Base-by-base conservation (phyloP, 2,797 vertebrate species). In the Gallinago solitaria region DNA sequence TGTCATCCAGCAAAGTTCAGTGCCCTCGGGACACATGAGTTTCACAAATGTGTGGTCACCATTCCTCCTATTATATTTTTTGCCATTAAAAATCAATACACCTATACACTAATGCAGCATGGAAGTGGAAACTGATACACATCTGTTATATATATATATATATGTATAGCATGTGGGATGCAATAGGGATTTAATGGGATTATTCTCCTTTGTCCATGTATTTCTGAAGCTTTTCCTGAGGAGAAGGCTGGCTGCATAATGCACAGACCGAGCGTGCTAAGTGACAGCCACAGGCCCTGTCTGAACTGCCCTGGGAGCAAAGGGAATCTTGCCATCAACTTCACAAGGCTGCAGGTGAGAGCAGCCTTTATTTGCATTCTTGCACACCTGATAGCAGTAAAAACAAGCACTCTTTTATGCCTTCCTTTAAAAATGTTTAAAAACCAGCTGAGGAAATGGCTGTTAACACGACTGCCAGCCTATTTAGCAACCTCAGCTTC, bases 381-480 rank as follows among this genome's bases (percentile, higher is more conserved):
- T 87, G 76, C 75, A 95, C 87, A 94, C 76, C 90, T 92, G 81
- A 91, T 87, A 68, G 82, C 82, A 93, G 81, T 94, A 91, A 96
- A 94, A 95, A 94, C 51, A 94, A 96, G 75, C 15, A 74, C 20
- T 15, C 80, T 90, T 93, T 92, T 41, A 85, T 87, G 48, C 18
- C 41, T 80, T 74, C 56, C 74, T 87, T 91, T 90, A 68, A 89
- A 93, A 77, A 73, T 83, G 30, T 79, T 86, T 81, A 71, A 88
- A 94, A 93, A 59, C 2, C 59, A 90, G 71, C 56, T 87, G 68
- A 94, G 89, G 78, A 93, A 96, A 85, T 7, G 53, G 53, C 48
- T 93, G 59, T 89, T 92, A 95, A 85, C 75, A 75, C 82, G 87
- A 90, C 56, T 57, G 57, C 64, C 70, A 89, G 71, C 56, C 89